Base-by-base conservation (phyloP, 2,797 vertebrate genomes). In the Mormyrus hasselquistii region DNA sequence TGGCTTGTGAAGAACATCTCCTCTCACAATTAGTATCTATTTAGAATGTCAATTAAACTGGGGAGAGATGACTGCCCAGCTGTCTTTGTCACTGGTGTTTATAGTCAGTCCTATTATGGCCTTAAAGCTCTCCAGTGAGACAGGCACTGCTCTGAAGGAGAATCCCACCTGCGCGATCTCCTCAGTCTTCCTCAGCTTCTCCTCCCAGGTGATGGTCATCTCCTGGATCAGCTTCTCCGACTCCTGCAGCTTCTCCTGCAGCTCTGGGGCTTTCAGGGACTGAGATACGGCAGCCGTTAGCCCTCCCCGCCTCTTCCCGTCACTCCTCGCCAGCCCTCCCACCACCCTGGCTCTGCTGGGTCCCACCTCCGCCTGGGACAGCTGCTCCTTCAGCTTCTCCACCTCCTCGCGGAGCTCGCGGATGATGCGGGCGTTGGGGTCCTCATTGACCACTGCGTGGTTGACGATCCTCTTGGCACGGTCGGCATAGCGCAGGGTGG, bases 191-290 rank as follows among this genome's bases (percentile, higher is more conserved):
- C 97, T 96, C 73, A 99, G 95, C 90, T 99, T 99, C 94, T 99
- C 97, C 94, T 99, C 99, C 99, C 98, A 99, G 10, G 97, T 99
- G 90, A 99, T 96, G 0, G 98, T 99, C 93, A 99, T 95, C 88
- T 99, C 98, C 94, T 96, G 96, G 92, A 99, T 99, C 91, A 99
- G 96, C 91, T 99, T 99, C 94, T 99, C 99, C 0, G 98, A 99
- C 93, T 99, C 99, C 88, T 99, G 97, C 8, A 99, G 95, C 92
- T 98, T 99, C 93, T 99, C 99, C 91, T 99, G 97, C 91, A 99
- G 95, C 93, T 99, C 99, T 1, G 99, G 99, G 88, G 98, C 98
- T 92, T 99, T 99, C 96, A 99, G 93, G 90, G 98, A 98, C 99
- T 99, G 92, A 88, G 93, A 87, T 2, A 55, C 25, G 55, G 14